Evolutionary conservation across 1,140 invertebrate species (phyloP), one percentile per base, ranked within the genome.

Genomic region (Drosophila mauritiana): DNA sequence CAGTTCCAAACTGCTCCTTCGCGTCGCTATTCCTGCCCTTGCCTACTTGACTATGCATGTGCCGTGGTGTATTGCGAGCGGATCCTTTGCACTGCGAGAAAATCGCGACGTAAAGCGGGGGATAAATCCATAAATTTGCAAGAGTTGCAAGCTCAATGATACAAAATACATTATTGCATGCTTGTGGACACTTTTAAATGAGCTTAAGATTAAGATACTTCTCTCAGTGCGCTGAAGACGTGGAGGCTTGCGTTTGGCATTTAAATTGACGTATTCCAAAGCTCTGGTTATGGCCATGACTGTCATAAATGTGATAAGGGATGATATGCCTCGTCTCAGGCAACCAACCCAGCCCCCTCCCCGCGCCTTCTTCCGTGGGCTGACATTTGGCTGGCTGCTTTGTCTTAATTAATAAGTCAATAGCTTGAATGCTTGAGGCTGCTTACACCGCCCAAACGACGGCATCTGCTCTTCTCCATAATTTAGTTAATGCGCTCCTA

Each of bases 271-370:
- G 62, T 49, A 70, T 79, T 86, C 67, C 73, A 36, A 82, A 43
- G 31, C 63, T 69, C 68, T 12, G 31, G 59, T 70, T 65, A 51
- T 78, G 63, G 46, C 37, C 51, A 46, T 49, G 75, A 49, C 79
- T 83, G 84, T 86, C 83, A 86, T 88, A 83, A 83, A 88, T 86
- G 68, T 86, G 83, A 86, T 83, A 86, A 86, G 82, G 83, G 82
- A 83, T 76, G 61, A 54, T 70, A 49, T 70, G 49, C 53, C 56
- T 49, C 57, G 36, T 52, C 48, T 20, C 27, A 22, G 20, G 17
- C 17, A 17, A 17, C 17, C 20, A 22, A 17, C 17, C 3, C 20
- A 34, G 17, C 7, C 8, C 15, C 25, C 36, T 22, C 48, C 37
- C 42, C 42, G 12, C 20, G 15, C 69, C 4, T 10, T 3, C n/a